Evolutionary conservation across 2,888 invertebrate genomes (phyloP).

Genomic region (Metallyticus violacea): DNA sequence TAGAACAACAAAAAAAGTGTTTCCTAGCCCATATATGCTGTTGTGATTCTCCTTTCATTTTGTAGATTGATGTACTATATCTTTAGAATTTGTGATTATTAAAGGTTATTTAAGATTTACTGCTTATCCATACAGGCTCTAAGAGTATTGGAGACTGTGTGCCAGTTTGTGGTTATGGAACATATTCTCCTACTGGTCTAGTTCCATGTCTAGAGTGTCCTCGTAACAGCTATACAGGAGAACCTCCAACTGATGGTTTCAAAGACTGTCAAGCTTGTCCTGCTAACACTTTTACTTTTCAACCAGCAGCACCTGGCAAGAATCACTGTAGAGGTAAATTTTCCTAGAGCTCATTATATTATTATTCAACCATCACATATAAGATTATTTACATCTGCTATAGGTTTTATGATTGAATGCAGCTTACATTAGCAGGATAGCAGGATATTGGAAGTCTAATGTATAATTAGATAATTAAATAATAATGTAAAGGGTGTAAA

Average conservation of each 20-base stretch:
- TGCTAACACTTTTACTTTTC: constrained; percentile 83
- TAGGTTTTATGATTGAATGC: no score
- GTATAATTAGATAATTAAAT: no score
- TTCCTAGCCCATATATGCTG: no score
- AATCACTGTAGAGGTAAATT: constrained; percentile 65
- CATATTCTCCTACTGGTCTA: constrained; percentile 90
- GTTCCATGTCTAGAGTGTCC: constrained; percentile 94
- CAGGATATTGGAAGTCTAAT: no score
- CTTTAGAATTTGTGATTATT: neutral
- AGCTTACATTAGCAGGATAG: no score
- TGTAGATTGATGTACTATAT: no score
- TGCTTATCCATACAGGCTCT: constrained; percentile 51
- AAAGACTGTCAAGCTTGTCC: constrained; percentile 94
- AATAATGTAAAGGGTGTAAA: no score
- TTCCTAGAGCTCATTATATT: neutral
- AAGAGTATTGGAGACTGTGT: constrained; percentile 83
- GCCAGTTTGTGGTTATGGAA: constrained; percentile 94
- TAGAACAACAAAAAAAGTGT: no score
- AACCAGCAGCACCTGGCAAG: constrained; percentile 82
- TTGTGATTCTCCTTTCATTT: no score
- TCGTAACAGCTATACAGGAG: constrained; percentile 82
- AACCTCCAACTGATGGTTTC: constrained; percentile 86
- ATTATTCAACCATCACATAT: neutral
- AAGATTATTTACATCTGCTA: no score
- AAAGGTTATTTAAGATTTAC: neutral